These are phyloP conservation scores for Drosophila rhopaloa DNA, from an alignment of 1,140 invertebrate genomes.

Conservation along the genomic window DNA sequence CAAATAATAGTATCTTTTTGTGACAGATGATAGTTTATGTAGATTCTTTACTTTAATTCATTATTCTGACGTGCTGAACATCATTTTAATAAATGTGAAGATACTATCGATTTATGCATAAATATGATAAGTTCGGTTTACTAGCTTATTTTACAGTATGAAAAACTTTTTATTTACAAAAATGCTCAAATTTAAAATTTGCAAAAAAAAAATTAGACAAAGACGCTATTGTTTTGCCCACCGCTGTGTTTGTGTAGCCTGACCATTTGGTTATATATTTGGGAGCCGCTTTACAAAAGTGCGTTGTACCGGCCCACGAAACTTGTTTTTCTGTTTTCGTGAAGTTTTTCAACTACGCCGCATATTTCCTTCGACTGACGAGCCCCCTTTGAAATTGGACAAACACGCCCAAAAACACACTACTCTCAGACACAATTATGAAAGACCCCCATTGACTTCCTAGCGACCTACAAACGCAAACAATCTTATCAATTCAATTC, in stretches of 20 bases:
- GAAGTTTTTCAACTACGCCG: slow-evolving; percentile 35
- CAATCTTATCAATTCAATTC: slow-evolving; percentile 43
- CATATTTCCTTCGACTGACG: slow-evolving; percentile 37
- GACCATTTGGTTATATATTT: slow-evolving; percentile 24
- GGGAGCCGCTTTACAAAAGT: slow-evolving; percentile 25
- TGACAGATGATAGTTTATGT: not conserved
- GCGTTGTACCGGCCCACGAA: slow-evolving; percentile 30
- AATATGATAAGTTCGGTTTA: too few species aligned
- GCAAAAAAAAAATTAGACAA: not conserved
- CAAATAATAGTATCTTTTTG: not conserved
- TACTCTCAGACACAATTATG: slow-evolving; percentile 6
- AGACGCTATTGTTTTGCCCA: not conserved
- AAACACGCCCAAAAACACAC: slow-evolving; percentile 19
- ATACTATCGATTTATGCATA: too few species aligned
- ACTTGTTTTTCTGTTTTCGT: slow-evolving; percentile 43
- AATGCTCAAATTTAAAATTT: too few species aligned
- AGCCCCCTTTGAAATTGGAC: slow-evolving; percentile 38
- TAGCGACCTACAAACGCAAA: slow-evolving; percentile 51
- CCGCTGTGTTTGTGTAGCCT: slow-evolving; percentile 7
- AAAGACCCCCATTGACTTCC: slow-evolving; percentile 43
- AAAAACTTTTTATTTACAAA: too few species aligned
- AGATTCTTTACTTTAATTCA: too few species aligned
- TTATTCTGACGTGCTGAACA: too few species aligned
- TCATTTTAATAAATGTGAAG: too few species aligned
- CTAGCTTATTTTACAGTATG: too few species aligned